Evolutionary conservation across 2,888 invertebrate genomes (phyloP).

Genomic region (Nymphalis c-album): DNA sequence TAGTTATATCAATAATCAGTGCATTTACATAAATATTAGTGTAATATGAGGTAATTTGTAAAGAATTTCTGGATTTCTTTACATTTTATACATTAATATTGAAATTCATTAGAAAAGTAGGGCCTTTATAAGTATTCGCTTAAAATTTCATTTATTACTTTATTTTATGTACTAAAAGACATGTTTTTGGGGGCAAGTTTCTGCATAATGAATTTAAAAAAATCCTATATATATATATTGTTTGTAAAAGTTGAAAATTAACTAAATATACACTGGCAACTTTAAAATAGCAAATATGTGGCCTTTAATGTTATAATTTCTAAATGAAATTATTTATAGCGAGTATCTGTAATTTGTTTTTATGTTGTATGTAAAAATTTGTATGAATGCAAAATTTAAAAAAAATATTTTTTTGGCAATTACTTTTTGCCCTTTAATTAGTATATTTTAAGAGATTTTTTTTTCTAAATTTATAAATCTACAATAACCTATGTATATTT

Average conservation of each 20-base stretch:
- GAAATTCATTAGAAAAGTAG: neutral
- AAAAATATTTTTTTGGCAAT: slow-evolving; percentile 19
- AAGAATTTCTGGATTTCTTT: neutral
- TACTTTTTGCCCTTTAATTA: slow-evolving; percentile 19
- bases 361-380: slow-evolving; percentile 8
- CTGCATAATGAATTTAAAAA: slow-evolving; percentile 4
- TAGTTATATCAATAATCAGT: slow-evolving; percentile 12
- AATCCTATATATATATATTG: neutral
- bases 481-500: slow-evolving; percentile 50
- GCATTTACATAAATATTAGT: slow-evolving; percentile 27
- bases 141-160: neutral
- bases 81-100: slow-evolving; percentile 3
- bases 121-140: too few relatives aligned
- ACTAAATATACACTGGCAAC: neutral
- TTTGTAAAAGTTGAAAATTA: neutral
- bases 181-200: neutral
- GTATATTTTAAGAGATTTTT: slow-evolving; percentile 38
- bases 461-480: slow-evolving; percentile 49
- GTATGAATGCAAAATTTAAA: slow-evolving; percentile 21
- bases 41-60: neutral
- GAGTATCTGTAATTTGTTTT: slow-evolving; percentile 13
- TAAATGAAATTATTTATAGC: slow-evolving; percentile 12
- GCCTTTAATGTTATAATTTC: slow-evolving; percentile 32
- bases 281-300: slow-evolving; percentile 19
- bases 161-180: neutral